These are phyloP conservation scores for Seriola aureovittata DNA, from an alignment of 2,113 vertebrate species.

Conservation along the genomic window DNA sequence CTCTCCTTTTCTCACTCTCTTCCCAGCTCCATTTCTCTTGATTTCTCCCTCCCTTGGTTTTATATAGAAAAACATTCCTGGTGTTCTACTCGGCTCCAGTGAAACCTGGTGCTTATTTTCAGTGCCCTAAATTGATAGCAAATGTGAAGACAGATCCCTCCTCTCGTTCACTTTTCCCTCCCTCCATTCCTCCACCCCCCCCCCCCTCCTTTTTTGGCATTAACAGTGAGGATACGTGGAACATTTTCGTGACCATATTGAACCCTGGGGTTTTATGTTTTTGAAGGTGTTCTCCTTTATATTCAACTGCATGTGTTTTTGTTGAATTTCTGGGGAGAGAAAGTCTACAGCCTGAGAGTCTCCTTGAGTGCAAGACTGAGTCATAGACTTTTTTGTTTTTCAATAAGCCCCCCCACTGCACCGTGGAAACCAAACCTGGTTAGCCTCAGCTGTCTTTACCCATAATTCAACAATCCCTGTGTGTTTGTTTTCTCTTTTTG, in stretches of 20 bases:
- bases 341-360: conserved; percentile 68
- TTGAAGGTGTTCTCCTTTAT: conserved; percentile 82
- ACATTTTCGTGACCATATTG: conserved; percentile 82
- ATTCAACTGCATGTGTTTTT: conserved; percentile 80
- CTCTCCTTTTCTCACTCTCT: conserved; percentile 40
- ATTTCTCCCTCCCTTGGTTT: conserved; percentile 70
- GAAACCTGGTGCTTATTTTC: conserved; percentile 87
- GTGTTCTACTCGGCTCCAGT: conserved; percentile 80
- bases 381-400: conserved; percentile 81
- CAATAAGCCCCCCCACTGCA: conserved; percentile 79
- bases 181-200: conserved; percentile 28
- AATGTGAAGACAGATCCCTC: conserved; percentile 85
- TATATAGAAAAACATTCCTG: conserved; percentile 88
- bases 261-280: conserved; percentile 81
- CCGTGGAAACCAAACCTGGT: conserved; percentile 80
- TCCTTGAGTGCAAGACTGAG: conserved; percentile 73
- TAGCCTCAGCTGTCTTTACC: conserved; percentile 84
- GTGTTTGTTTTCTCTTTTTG: conserved; percentile 78
- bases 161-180: conserved; percentile 65
- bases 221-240: conserved; percentile 80
- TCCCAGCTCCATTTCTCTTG: conserved; percentile 31
- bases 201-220: conserved; percentile 77
- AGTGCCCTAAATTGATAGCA: conserved; percentile 87
- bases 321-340: conserved; percentile 67
- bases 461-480: conserved; percentile 81